phyloP scores from a whole-genome alignment of 1,140 invertebrate genomes.

The Drosophila melanica region DNA sequence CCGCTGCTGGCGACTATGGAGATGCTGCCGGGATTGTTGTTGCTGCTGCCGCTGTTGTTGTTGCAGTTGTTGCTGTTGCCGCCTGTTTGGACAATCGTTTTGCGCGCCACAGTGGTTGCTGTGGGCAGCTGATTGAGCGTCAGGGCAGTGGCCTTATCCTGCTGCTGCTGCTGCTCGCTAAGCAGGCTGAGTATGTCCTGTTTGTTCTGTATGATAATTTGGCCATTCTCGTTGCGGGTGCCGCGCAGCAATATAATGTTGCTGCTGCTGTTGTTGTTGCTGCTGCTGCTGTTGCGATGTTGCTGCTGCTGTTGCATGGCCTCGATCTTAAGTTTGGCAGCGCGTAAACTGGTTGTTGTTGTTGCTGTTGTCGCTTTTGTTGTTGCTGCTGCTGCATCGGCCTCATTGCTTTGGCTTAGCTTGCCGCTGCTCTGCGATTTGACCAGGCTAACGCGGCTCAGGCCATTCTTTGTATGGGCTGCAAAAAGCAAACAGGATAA shows the following conservation, averaged over 20 bases:
- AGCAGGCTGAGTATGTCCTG: slow-evolving; percentile 81
- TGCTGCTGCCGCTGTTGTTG: slow-evolving; percentile 3
- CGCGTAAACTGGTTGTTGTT: slow-evolving; percentile 64
- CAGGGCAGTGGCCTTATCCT: slow-evolving; percentile 69
- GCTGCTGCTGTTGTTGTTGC: slow-evolving; percentile 46
- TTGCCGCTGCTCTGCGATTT: slow-evolving; percentile 72
- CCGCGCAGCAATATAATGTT: slow-evolving; percentile 83
- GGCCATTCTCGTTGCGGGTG: slow-evolving; percentile 83
- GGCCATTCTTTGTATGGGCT: slow-evolving; percentile 64
- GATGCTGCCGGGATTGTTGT: slow-evolving; percentile 43
- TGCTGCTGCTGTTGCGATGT: slow-evolving; percentile 42
- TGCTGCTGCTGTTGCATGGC: slow-evolving; percentile 71
- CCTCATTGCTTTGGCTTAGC: slow-evolving; percentile 63
- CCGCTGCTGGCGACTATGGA: slow-evolving; percentile 64
- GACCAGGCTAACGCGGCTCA: slow-evolving; percentile 53
- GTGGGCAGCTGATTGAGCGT: slow-evolving; percentile 78
- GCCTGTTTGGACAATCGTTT: slow-evolving; percentile 62
- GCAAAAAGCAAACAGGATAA: background rate
- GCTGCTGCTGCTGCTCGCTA: slow-evolving; percentile 76
- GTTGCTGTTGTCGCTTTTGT: slow-evolving; percentile 40
- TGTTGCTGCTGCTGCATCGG: slow-evolving; percentile 28
- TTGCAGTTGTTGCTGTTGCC: slow-evolving; percentile 45
- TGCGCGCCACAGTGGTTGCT: slow-evolving; percentile 71
- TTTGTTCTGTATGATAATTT: slow-evolving; percentile 83
- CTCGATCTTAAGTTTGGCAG: slow-evolving; percentile 77